These are phyloP conservation scores for Uloborus diversus DNA, from an alignment of 1,140 invertebrate genomes.

Conservation along the genomic window DNA sequence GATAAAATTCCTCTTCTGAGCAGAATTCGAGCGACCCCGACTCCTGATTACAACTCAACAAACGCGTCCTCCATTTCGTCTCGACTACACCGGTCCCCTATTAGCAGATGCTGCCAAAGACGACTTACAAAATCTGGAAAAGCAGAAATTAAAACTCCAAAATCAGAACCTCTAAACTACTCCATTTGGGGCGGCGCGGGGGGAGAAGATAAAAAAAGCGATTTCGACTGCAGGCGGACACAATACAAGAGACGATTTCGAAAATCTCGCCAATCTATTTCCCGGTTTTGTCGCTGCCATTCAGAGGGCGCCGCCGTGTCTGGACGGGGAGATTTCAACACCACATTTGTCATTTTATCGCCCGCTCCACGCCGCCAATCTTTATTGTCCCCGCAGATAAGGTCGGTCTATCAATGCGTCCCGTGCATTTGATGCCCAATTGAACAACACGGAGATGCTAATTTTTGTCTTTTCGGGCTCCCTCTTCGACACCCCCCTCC, in stretches of 20 bases:
- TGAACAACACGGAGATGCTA: conserved; percentile 20
- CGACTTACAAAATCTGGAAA: too few relatives aligned
- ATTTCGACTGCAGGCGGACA: not conserved
- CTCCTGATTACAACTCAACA: too few relatives aligned
- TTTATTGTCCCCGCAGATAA: not conserved
- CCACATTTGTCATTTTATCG: conserved; percentile 54
- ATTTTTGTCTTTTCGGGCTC: not conserved
- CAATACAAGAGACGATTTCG: too few relatives aligned
- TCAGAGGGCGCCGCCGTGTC: conserved; percentile 41
- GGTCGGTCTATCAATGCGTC: not conserved
- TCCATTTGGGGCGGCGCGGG: too few relatives aligned
- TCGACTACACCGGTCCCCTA: too few relatives aligned
- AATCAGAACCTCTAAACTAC: too few relatives aligned
- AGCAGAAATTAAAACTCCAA: too few relatives aligned
- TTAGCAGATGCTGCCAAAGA: too few relatives aligned
- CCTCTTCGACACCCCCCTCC: not conserved
- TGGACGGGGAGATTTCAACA: conserved; percentile 38
- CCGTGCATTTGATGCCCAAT: conserved; percentile 9
- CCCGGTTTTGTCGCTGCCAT: conserved; percentile 12
- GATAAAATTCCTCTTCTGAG: too few relatives aligned
- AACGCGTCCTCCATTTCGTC: too few relatives aligned
- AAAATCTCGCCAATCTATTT: conserved; percentile 41
- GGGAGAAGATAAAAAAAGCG: too few relatives aligned
- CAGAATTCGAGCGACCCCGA: too few relatives aligned
- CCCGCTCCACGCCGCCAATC: not conserved